These are phyloP conservation scores for Aeoliscus strigatus DNA, from an alignment of 2,797 vertebrate species.

Conservation along the genomic window DNA sequence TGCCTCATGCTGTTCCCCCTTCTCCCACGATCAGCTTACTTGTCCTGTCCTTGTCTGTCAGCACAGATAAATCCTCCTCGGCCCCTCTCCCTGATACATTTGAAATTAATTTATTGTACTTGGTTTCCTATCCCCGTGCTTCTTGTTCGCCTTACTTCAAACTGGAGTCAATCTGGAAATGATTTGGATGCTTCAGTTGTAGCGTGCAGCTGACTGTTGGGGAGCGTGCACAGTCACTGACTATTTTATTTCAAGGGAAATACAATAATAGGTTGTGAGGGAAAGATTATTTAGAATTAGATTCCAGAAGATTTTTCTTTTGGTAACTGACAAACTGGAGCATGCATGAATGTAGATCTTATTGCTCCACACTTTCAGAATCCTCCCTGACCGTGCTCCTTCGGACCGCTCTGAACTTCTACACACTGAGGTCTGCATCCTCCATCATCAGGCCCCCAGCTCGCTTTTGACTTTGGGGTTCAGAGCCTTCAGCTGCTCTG, in stretches of 20 bases:
- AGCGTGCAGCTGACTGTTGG: constrained; percentile 65
- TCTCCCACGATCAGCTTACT: constrained; percentile 22
- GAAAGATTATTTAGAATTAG: constrained; percentile 26
- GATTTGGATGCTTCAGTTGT: constrained; percentile 69
- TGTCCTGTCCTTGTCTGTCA: constrained; percentile 37
- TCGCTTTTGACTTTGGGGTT: no score
- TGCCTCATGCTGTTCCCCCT: constrained; percentile 28
- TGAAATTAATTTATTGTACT: constrained; percentile 76
- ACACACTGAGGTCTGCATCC: no score
- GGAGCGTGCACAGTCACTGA: constrained; percentile 67
- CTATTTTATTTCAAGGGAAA: constrained; percentile 62
- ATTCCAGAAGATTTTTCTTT: no score
- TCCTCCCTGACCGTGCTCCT: no score
- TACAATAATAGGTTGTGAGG: constrained; percentile 37
- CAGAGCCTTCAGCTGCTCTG: no score
- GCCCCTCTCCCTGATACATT: constrained; percentile 60
- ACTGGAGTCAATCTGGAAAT: constrained; percentile 68
- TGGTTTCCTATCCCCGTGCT: constrained; percentile 49
- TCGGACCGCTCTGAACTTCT: no score
- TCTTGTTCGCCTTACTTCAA: constrained; percentile 63
- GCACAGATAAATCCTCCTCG: constrained; percentile 42
- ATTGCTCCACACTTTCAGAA: no score
- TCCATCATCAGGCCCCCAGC: no score
- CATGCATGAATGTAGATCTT: no score
- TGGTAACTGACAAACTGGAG: no score